Evolutionary conservation across 2,113 vertebrate species (phyloP).

Genomic region (cattle (Bos taurus)): DNA sequence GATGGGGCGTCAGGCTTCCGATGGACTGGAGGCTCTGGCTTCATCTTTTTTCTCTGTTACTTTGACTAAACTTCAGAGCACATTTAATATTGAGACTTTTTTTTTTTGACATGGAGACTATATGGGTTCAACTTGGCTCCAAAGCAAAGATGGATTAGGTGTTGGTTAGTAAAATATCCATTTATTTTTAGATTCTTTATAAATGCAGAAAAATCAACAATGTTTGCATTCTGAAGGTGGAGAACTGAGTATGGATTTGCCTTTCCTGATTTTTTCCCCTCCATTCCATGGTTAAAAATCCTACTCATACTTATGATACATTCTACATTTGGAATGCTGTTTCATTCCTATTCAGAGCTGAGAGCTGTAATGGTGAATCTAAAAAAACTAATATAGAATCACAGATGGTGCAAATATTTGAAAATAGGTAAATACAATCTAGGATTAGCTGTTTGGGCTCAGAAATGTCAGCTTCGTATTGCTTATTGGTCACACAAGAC

Average conservation of each 20-base stretch:
- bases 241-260: neutral
- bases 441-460: conserved; percentile 62
- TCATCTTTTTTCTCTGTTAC: neutral
- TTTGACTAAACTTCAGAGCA: neutral
- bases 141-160: neutral
- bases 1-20: neutral
- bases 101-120: neutral
- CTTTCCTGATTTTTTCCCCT: neutral
- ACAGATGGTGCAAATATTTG: conserved; percentile 75
- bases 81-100: neutral
- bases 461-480: conserved; percentile 62
- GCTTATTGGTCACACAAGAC: conserved; percentile 63
- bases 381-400: conserved; percentile 50
- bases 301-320: conserved; percentile 20
- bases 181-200: conserved; percentile 19
- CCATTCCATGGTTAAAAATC: conserved; percentile 14
- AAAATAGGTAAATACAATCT: conserved; percentile 71
- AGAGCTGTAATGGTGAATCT: neutral
- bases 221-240: conserved; percentile 6
- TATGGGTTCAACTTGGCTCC: neutral
- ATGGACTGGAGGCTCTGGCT: neutral
- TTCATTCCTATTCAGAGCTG: conserved; percentile 38
- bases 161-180: neutral
- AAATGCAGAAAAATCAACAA: neutral
- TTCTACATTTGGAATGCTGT: neutral